These are phyloP conservation scores for Psilopogon haemacephalus DNA, from an alignment of 2,113 vertebrate genomes.

Conservation along the genomic window DNA sequence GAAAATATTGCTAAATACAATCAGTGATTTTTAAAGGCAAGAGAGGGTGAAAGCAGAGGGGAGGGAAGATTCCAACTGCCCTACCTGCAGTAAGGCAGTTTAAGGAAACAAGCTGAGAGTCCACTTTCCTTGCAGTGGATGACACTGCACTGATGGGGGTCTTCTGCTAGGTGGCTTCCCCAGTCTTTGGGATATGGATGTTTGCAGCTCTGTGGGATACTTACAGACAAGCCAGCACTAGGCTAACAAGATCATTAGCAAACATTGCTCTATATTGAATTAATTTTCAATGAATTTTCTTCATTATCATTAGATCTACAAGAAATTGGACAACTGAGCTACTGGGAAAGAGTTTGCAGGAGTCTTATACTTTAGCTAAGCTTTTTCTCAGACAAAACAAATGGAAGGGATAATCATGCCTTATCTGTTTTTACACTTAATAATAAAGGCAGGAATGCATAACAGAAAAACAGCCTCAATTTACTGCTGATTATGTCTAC, in stretches of 20 bases:
- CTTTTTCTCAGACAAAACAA: neutral
- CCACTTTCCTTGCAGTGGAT: neutral
- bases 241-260: neutral
- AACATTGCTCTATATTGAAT: neutral
- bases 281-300: neutral
- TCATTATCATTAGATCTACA: neutral
- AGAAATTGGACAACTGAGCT: neutral
- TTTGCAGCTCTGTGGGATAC: neutral
- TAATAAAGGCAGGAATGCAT: neutral
- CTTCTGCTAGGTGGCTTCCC: rapidly evolving
- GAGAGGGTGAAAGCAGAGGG: neutral
- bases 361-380: neutral
- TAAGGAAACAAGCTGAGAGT: neutral
- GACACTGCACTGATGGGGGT: rapidly evolving
- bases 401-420: neutral
- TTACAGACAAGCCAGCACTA: neutral
- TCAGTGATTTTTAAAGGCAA: neutral
- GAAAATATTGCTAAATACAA: neutral
- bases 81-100: neutral
- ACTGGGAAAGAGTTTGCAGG: neutral
- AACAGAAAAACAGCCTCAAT: neutral
- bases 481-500: neutral
- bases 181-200: neutral
- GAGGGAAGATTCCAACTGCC: neutral
- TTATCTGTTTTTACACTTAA: neutral